Evolutionary conservation across 2,797 vertebrate genomes (phyloP).

Genomic region (Xiphophorus birchmanni): DNA sequence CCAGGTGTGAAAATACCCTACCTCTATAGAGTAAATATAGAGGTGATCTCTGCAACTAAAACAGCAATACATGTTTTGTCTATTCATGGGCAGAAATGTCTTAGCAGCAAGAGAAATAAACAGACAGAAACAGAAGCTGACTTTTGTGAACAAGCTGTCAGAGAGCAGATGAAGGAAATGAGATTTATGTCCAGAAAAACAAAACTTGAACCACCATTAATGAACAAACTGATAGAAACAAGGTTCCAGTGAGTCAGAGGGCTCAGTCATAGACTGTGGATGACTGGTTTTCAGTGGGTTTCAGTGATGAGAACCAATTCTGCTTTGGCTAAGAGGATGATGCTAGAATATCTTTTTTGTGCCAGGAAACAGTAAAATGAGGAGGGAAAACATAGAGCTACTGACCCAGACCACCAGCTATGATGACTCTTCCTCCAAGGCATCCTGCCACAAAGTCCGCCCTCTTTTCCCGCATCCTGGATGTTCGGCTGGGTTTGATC

Average conservation of each 20-base stretch:
- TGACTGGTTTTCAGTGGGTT: not conserved
- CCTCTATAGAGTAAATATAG: not conserved
- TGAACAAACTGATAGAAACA: not conserved
- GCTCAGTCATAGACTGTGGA: not conserved
- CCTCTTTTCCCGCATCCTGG: slow-evolving; percentile 95
- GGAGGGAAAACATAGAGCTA: not conserved
- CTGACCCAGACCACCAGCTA: slow-evolving; percentile 92
- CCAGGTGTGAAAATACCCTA: too few relatives aligned
- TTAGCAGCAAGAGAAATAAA: not conserved
- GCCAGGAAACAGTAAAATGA: not conserved
- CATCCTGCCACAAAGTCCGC: slow-evolving; percentile 93
- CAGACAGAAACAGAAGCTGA: not conserved
- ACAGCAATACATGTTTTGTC: not conserved
- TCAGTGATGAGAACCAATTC: not conserved
- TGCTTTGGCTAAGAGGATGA: not conserved
- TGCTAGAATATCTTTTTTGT: not conserved
- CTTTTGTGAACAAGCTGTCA: not conserved
- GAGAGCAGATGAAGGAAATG: not conserved
- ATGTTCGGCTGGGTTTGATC: slow-evolving; percentile 87
- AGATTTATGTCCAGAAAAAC: not conserved
- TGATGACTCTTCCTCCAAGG: slow-evolving; percentile 90
- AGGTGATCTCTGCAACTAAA: not conserved
- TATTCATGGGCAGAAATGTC: not conserved
- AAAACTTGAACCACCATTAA: not conserved
- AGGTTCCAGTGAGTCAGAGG: not conserved